A percentile compares a stretch with the other conserved stretches of the same genome.
Evolutionary conservation across 2,797 vertebrate species (phyloP).

Genomic region (Podargus strigoides): DNA sequence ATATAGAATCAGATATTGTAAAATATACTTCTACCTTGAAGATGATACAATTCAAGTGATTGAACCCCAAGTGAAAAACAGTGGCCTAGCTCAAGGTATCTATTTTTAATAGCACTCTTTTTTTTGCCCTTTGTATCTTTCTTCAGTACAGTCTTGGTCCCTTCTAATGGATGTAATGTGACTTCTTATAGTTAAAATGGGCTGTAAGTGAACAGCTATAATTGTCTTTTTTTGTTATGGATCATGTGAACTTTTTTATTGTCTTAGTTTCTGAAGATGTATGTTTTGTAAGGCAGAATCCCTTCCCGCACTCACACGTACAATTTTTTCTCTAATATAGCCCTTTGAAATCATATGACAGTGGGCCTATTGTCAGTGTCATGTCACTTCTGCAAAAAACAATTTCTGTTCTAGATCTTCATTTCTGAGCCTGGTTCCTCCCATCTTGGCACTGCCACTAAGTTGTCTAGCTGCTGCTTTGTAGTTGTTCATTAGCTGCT

Average conservation of each 20-base stretch:
- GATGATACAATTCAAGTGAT: conserved; percentile 91
- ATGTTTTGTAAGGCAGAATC: not conserved
- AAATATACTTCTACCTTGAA: conserved; percentile 90
- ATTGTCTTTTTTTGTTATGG: not conserved
- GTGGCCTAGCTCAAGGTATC: conserved; percentile 87
- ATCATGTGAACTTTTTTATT: not conserved
- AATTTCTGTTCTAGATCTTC: not conserved
- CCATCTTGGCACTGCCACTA: not conserved
- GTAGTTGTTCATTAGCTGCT: not conserved
- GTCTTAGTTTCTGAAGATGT: not conserved
- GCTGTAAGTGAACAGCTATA: not conserved
- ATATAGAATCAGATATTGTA: conserved; percentile 83
- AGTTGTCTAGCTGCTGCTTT: not conserved
- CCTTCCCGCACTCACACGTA: not conserved
- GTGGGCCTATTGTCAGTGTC: not conserved
- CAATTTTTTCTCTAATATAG: not conserved
- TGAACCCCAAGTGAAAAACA: conserved; percentile 85
- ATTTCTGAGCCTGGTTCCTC: not conserved
- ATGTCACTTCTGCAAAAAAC: not conserved
- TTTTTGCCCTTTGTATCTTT: not conserved
- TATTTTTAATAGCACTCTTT: conserved; percentile 26
- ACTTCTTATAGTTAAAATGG: not conserved
- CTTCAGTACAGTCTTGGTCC: not conserved
- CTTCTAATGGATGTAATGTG: not conserved
- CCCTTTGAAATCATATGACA: not conserved